Conservation (phyloP, 2,888 invertebrate species). For the Lasioglossum leucozonium region DNA sequence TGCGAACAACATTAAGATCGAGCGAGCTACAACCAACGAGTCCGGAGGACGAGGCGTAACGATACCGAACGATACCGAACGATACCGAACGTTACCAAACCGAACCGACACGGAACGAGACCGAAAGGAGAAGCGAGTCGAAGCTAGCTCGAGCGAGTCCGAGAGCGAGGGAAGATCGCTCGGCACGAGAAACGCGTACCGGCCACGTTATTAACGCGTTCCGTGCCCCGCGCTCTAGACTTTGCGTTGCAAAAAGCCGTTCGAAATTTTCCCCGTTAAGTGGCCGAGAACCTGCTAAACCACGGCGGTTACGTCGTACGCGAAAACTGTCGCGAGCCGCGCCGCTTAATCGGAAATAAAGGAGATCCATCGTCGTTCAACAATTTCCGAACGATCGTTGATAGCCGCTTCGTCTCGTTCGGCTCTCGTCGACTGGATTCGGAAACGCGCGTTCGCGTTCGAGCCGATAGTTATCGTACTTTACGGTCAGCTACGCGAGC, state of each 20-base stretch:
- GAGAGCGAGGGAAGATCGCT: conserved; percentile 57
- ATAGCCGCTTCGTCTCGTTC: conserved; percentile 75
- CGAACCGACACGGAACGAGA: conserved; percentile 42
- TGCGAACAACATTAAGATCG: conserved; percentile 80
- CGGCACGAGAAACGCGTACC: conserved; percentile 74
- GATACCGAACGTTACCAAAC: background rate
- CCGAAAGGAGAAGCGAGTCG: conserved; percentile 55
- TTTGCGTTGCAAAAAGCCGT: too few relatives aligned
- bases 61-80: background rate
- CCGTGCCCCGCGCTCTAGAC: too few relatives aligned
- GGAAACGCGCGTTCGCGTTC: conserved; percentile 4
- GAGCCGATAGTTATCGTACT: conserved; percentile 43
- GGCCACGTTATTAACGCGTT: conserved; percentile 62
- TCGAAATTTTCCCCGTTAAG: too few relatives aligned
- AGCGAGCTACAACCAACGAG: conserved; percentile 73
- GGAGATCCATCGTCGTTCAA: background rate
- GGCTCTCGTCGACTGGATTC: conserved; percentile 52
- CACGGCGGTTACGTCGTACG: too few relatives aligned
- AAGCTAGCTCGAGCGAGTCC: background rate
- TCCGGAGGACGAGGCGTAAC: conserved; percentile 10
- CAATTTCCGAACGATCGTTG: conserved; percentile 65
- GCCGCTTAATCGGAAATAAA: background rate
- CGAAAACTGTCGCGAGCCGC: background rate
- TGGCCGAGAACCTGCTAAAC: background rate
- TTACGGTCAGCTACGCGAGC: conserved; percentile 54